phyloP scores from a whole-genome alignment of 2,797 vertebrate genomes.

The Enteromius thamalakanensis region DNA sequence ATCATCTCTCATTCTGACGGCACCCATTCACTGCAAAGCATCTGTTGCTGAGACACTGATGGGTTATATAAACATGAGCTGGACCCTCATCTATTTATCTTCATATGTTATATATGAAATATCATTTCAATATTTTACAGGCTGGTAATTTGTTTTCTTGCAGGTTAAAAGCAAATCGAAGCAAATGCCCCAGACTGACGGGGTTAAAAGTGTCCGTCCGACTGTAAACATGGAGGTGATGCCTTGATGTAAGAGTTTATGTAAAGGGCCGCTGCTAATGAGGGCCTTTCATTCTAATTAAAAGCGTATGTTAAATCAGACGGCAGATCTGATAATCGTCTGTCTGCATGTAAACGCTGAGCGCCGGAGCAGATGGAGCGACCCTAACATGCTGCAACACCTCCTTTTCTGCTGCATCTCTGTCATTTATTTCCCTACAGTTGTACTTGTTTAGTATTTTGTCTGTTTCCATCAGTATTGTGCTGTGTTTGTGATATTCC shows the following conservation, averaged over 20 bases:
- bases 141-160: neutral
- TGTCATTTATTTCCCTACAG: neutral
- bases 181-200: neutral
- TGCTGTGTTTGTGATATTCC: constrained; percentile 1
- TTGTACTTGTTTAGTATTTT: neutral
- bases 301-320: neutral
- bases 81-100: neutral
- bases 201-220: neutral
- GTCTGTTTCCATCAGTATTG: constrained; percentile 6
- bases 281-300: neutral
- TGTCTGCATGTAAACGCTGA: neutral
- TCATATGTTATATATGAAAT: neutral
- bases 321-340: neutral
- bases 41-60: too few relatives aligned
- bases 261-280: neutral
- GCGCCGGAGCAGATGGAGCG: neutral
- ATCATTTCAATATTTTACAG: neutral
- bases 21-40: too few relatives aligned
- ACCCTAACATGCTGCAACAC: constrained; percentile 24
- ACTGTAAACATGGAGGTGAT: neutral
- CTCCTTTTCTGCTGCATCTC: neutral
- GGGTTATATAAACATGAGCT: neutral
- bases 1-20: too few relatives aligned
- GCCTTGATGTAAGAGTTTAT: neutral
- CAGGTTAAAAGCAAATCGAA: constrained; percentile 39